Conservation (phyloP, 2,797 vertebrate genomes). For the Glyptemys insculpta region DNA sequence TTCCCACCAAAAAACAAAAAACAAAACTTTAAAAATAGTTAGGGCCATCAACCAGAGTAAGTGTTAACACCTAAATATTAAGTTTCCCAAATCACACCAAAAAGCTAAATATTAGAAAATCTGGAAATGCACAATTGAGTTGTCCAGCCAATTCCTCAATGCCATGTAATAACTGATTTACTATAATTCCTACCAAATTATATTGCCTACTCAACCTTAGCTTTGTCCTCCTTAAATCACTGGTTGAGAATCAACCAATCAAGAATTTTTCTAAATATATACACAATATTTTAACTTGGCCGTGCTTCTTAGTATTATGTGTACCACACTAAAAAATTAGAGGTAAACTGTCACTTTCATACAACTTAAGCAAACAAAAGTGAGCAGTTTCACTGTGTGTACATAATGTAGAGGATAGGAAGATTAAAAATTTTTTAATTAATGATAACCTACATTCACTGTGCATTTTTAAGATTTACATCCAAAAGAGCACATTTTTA, state of each 20-base stretch:
- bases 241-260: neutral
- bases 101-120: neutral
- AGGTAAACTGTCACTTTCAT: slow-evolving; percentile 46
- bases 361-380: slow-evolving; percentile 48
- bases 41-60: neutral
- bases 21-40: neutral
- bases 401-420: slow-evolving; percentile 51
- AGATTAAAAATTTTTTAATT: slow-evolving; percentile 79
- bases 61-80: neutral
- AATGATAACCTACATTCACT: slow-evolving; percentile 73
- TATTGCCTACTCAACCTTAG: neutral
- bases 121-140: neutral
- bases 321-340: slow-evolving; percentile 4
- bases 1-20: neutral
- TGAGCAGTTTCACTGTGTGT: slow-evolving; percentile 39
- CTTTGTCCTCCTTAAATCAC: neutral
- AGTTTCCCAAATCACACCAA: neutral
- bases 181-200: neutral
- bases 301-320: neutral
- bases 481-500: slow-evolving; percentile 66
- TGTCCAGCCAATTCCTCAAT: neutral
- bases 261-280: neutral
- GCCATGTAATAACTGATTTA: neutral
- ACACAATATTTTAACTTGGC: neutral
- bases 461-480: slow-evolving; percentile 82